Evolutionary conservation across 2,888 invertebrate genomes (phyloP).

Genomic region (Lathronympha strigana): DNA sequence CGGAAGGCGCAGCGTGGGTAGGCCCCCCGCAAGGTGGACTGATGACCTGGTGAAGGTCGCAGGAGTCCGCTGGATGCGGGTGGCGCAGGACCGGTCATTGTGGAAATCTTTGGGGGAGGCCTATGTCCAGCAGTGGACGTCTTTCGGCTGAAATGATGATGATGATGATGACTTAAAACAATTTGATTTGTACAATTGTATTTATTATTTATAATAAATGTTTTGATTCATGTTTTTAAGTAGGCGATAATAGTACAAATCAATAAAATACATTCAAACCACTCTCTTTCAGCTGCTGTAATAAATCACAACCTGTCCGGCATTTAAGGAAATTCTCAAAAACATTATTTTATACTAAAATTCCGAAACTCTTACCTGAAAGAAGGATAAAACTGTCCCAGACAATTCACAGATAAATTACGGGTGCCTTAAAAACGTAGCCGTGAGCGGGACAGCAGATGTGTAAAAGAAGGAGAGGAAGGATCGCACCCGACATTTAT

Average conservation of each 20-base stretch:
- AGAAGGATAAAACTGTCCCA: slow-evolving; percentile 68
- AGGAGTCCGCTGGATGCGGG: too few species aligned
- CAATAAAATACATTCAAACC: not conserved
- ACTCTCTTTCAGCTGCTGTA: slow-evolving; percentile 17
- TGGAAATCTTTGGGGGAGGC: too few species aligned
- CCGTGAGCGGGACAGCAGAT: slow-evolving; percentile 51
- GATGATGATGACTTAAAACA: too few species aligned
- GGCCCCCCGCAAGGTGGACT: too few species aligned
- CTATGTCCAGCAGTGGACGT: too few species aligned
- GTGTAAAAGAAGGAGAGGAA: slow-evolving; percentile 48
- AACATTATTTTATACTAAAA: slow-evolving; percentile 45
- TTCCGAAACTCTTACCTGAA: slow-evolving; percentile 50
- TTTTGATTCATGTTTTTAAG: too few species aligned
- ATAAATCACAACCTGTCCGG: slow-evolving; percentile 37
- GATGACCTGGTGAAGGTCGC: too few species aligned
- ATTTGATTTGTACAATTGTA: too few species aligned
- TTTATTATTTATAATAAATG: too few species aligned
- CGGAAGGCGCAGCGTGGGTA: too few species aligned
- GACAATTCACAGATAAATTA: slow-evolving; percentile 74
- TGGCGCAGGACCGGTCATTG: too few species aligned
- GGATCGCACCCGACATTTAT: slow-evolving; percentile 67
- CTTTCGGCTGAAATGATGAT: too few species aligned
- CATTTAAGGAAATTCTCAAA: slow-evolving; percentile 47
- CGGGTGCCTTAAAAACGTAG: slow-evolving; percentile 66
- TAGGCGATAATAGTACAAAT: not conserved